Percentiles rank a stretch among this genome's conserved stretches.
Evolutionary conservation across 2,888 invertebrate genomes (phyloP).

Genomic region (Plagodis dolabraria): DNA sequence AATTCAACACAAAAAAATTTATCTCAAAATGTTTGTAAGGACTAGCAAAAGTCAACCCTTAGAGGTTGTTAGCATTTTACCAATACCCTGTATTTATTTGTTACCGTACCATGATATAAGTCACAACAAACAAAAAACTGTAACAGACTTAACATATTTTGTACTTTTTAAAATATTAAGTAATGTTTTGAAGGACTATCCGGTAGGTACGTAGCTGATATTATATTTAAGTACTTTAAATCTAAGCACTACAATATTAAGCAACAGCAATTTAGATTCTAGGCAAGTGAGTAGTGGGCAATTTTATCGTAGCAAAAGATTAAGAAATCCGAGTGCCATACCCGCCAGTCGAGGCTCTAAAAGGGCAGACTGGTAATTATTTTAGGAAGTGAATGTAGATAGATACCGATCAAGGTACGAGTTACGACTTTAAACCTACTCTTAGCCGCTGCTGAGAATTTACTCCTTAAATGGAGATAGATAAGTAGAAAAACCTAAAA

Average conservation of each 20-base stretch:
- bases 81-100: too few relatives aligned
- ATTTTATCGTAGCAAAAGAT: constrained; percentile 30
- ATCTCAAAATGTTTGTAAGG: too few relatives aligned
- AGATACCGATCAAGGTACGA: constrained; percentile 12
- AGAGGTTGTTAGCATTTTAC: too few relatives aligned
- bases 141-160: too few relatives aligned
- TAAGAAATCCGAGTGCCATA: constrained; percentile 23
- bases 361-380: constrained; percentile 46
- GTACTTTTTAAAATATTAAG: too few relatives aligned
- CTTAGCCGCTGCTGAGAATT: constrained; percentile 4
- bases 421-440: constrained; percentile 2
- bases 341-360: constrained; percentile 32
- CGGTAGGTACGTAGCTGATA: background rate
- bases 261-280: constrained; percentile 51
- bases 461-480: constrained; percentile 4
- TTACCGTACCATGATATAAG: too few relatives aligned
- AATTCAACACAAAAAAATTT: too few relatives aligned
- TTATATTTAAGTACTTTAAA: constrained; percentile 3
- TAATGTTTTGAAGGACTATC: too few relatives aligned
- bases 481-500: background rate
- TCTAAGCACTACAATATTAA: constrained; percentile 35
- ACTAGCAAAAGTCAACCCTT: too few relatives aligned
- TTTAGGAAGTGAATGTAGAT: constrained; percentile 43
- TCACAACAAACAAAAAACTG: too few relatives aligned
- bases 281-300: constrained; percentile 31